A percentile compares a stretch with the other conserved stretches of the same genome.
phyloP scores from a whole-genome alignment of 2,888 invertebrate species.

The Apocheima hispidaria region DNA sequence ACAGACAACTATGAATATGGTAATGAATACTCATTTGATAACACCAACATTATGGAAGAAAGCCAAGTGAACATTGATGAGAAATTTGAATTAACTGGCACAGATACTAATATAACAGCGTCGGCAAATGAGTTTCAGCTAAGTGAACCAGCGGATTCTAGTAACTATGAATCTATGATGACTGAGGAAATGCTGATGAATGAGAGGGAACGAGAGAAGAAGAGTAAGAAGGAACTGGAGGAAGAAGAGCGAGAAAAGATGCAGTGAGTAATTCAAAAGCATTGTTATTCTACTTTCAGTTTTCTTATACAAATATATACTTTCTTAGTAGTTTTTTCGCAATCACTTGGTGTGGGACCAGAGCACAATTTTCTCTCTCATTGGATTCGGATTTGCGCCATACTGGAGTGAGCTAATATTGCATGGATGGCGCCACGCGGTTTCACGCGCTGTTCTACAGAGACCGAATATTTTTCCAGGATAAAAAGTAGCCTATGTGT shows the following conservation, averaged over 20 bases:
- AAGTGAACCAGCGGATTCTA: conserved; percentile 57
- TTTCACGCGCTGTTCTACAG: no score
- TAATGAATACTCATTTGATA: conserved; percentile 75
- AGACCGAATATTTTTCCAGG: no score
- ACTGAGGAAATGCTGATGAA: conserved; percentile 77
- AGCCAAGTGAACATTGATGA: conserved; percentile 52
- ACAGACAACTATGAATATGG: conserved; percentile 76
- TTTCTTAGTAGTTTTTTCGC: no score
- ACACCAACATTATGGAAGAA: conserved; percentile 57
- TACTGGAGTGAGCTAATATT: no score
- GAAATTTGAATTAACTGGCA: conserved; percentile 55
- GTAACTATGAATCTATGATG: conserved; percentile 68
- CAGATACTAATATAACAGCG: conserved; percentile 53
- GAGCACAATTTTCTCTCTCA: no score
- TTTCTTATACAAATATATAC: background rate
- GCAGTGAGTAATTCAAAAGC: conserved; percentile 89
- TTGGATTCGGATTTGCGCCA: no score
- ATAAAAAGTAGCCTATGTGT: no score
- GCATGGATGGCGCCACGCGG: no score
- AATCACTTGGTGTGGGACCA: no score
- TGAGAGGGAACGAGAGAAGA: conserved; percentile 89
- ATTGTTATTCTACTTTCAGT: background rate
- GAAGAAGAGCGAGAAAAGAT: conserved; percentile 98
- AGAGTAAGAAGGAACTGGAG: conserved; percentile 93
- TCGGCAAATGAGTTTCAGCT: conserved; percentile 69